phyloP scores from a whole-genome alignment of 2,888 invertebrate genomes.

The Pandemis heparana region DNA sequence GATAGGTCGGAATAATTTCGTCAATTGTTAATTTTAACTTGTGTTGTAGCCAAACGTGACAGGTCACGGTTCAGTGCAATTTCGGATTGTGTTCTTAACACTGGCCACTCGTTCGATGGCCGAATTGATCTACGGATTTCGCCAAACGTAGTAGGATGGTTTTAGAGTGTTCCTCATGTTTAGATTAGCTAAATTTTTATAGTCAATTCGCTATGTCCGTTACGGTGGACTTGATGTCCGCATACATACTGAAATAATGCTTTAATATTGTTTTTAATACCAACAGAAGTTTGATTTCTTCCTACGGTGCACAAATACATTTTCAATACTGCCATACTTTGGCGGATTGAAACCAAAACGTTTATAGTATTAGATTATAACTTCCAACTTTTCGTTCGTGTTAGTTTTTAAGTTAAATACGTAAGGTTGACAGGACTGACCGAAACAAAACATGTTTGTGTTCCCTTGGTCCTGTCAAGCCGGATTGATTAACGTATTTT shows the following conservation, averaged over 20 bases:
- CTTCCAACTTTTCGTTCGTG: constrained; percentile 68
- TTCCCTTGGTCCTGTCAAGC: constrained; percentile 14
- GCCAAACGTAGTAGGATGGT: constrained; percentile 56
- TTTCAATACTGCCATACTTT: constrained; percentile 49
- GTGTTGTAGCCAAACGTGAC: constrained; percentile 50
- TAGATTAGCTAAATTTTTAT: constrained; percentile 51
- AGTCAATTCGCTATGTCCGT: constrained; percentile 46
- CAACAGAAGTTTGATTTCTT: constrained; percentile 37
- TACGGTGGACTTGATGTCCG: constrained; percentile 6
- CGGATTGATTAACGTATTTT: constrained; percentile 30
- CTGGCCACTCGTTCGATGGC: constrained; percentile 46
- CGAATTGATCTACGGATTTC: constrained; percentile 18
- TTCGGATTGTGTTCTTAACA: constrained; percentile 56
- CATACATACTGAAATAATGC: constrained; percentile 32
- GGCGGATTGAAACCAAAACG: constrained; percentile 66
- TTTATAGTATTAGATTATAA: constrained; percentile 59
- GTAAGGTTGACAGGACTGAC: constrained; percentile 14
- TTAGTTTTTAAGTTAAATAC: constrained; percentile 37
- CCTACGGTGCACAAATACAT: constrained; percentile 65
- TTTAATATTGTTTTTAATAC: constrained; percentile 41
- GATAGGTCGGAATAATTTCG: constrained; percentile 54
- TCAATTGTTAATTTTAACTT: constrained; percentile 70
- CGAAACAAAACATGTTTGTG: background rate
- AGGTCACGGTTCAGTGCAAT: constrained; percentile 50
- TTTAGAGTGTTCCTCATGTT: constrained; percentile 57